Conservation (phyloP, 2,797 vertebrate genomes). For the Myotis pilosus region DNA sequence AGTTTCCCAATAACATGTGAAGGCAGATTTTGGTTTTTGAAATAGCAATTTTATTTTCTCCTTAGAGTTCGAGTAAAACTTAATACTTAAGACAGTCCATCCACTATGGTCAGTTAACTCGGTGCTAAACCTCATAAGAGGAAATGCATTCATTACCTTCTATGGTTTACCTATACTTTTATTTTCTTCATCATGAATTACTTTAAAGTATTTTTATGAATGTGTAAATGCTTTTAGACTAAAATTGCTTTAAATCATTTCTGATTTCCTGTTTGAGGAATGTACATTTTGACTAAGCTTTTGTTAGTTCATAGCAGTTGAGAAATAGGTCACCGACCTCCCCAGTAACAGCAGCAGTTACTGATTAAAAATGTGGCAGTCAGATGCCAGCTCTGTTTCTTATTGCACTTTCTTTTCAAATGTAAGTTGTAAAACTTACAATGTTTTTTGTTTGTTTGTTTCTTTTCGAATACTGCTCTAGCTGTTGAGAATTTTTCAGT, state of each 20-base stretch:
- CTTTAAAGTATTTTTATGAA: slow-evolving; percentile 21
- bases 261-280: background rate
- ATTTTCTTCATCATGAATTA: background rate
- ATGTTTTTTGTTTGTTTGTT: background rate
- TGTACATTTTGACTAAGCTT: background rate
- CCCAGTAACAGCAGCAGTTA: background rate
- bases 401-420: background rate
- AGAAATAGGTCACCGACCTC: background rate
- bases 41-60: background rate
- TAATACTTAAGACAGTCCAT: background rate
- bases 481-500: background rate
- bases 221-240: background rate
- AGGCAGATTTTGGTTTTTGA: background rate
- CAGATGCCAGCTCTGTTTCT: background rate
- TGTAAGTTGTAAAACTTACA: background rate
- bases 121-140: background rate
- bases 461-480: background rate
- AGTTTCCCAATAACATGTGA: background rate
- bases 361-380: background rate
- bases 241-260: slow-evolving; percentile 9
- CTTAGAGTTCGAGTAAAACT: background rate
- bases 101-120: background rate
- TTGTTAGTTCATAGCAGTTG: background rate
- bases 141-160: background rate
- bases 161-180: background rate